phyloP scores from a whole-genome alignment of 2,888 invertebrate genomes.

The Philereme transversata region DNA sequence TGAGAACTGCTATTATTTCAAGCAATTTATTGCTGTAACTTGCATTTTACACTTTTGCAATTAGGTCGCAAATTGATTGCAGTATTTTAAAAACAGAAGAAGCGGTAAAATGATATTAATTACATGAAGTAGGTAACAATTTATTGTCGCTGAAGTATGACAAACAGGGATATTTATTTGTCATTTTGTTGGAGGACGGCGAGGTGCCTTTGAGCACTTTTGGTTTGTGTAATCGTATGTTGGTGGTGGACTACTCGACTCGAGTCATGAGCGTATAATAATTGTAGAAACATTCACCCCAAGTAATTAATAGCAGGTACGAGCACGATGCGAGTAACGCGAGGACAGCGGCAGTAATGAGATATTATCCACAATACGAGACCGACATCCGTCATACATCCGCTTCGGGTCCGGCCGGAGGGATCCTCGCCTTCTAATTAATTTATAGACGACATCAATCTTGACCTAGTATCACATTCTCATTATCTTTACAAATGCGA shows the following conservation, averaged over 20 bases:
- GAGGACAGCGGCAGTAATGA: slow-evolving; percentile 11
- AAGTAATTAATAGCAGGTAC: background rate
- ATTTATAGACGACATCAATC: slow-evolving; percentile 27
- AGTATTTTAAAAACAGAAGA: slow-evolving; percentile 10
- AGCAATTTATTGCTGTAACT: slow-evolving; percentile 6
- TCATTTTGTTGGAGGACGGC: slow-evolving; percentile 9
- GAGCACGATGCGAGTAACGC: background rate
- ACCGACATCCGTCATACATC: background rate
- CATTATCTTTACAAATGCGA: slow-evolving; percentile 4
- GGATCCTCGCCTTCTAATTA: slow-evolving; percentile 12
- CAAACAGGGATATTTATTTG: slow-evolving; percentile 23
- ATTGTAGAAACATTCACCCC: no score
- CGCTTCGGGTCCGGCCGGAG: background rate
- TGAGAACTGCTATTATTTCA: slow-evolving; percentile 17
- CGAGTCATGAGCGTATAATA: no score
- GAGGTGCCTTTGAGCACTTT: slow-evolving; percentile 2
- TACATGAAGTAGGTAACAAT: slow-evolving; percentile 26
- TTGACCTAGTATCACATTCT: slow-evolving; percentile 4
- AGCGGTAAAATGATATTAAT: slow-evolving; percentile 25
- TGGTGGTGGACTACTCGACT: background rate
- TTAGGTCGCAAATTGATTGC: slow-evolving; percentile 16
- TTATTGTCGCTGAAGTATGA: slow-evolving; percentile 23
- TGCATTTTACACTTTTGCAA: slow-evolving; percentile 13
- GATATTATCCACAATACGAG: slow-evolving; percentile 8
- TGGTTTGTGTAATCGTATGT: background rate